Percentiles rank a stretch among this genome's conserved stretches.
phyloP scores from a whole-genome alignment of 2,888 invertebrate species.

The Lasioglossum pauxillum region DNA sequence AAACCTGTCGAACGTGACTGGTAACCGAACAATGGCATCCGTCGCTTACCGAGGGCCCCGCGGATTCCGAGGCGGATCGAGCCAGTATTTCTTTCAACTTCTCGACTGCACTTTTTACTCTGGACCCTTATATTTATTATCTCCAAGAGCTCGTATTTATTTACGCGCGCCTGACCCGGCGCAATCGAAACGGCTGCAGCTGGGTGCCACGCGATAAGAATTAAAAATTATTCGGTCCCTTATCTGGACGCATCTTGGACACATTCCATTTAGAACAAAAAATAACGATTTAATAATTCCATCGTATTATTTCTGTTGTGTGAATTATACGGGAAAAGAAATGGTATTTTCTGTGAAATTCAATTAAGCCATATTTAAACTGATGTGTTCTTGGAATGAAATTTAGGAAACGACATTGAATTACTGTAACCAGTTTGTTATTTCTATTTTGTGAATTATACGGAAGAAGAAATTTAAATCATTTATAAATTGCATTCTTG shows the following conservation, averaged over 20 bases:
- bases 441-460: background rate
- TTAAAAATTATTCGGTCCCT: background rate
- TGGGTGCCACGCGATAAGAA: background rate
- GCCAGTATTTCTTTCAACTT: background rate
- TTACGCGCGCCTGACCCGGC: background rate
- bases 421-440: no score
- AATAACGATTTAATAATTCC: background rate
- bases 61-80: background rate
- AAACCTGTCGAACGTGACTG: conserved; percentile 61
- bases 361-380: background rate
- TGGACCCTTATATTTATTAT: conserved; percentile 7
- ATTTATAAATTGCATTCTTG: background rate
- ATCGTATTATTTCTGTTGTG: background rate
- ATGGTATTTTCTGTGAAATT: background rate
- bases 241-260: background rate
- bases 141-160: background rate
- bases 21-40: conserved; percentile 50
- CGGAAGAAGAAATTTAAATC: background rate
- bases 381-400: background rate
- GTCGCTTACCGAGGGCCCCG: conserved; percentile 16
- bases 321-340: background rate
- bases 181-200: background rate
- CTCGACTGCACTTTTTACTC: background rate
- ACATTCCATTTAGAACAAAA: background rate
- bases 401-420: background rate